Base-by-base conservation (phyloP, 1,140 invertebrate species). In the Heliconius himera region DNA sequence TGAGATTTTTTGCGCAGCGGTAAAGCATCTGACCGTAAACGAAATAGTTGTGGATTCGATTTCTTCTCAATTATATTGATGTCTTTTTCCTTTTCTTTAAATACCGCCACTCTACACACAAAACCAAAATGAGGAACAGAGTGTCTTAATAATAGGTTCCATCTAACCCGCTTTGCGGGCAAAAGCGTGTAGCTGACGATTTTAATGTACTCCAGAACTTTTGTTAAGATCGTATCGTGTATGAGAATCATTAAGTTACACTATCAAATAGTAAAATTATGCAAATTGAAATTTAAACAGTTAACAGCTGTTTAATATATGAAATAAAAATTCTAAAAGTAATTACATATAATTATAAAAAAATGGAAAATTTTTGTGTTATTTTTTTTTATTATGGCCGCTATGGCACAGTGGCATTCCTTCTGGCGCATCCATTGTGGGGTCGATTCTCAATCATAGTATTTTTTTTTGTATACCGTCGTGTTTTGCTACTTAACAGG, bases 201-300 rank as follows among this genome's bases (percentile, higher is more conserved):
- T 20, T 51, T 51, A 5, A 51, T 51, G 2, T 51, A 20, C 49
- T 46, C 41, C 13, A 46, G 41, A 46, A 46, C 41, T 46, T 46
- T 46, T 46, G 41, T 54, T 22, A 60, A 60, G 60, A 66, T 26
- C 26, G n/a, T 66, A 66, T 66, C 22, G 13, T 60, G 2, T 2
- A 66, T 66, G 22, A 66, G 13, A 66, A 66, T 26, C n/a, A 29
- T 26, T 26, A 60, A 18, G 3, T 66, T 26, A 66, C 54, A 56
- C 22, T 26, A 29, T 66, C 3, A 66, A 26, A 66, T 29, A 66
- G 22, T 66, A 66, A 66, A 66, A 66, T 29, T 66, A 66, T 66
- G 60, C 60, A 66, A 66, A 66, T 66, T 66, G 60, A 66, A 66
- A 66, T 29, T 66, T 66, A 66, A 66, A 16, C 29, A 29, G 26